A percentile compares a stretch with the other conserved stretches of the same genome.
Conservation (phyloP, 2,113 vertebrate species). For the Halichoeres trimaculatus region DNA sequence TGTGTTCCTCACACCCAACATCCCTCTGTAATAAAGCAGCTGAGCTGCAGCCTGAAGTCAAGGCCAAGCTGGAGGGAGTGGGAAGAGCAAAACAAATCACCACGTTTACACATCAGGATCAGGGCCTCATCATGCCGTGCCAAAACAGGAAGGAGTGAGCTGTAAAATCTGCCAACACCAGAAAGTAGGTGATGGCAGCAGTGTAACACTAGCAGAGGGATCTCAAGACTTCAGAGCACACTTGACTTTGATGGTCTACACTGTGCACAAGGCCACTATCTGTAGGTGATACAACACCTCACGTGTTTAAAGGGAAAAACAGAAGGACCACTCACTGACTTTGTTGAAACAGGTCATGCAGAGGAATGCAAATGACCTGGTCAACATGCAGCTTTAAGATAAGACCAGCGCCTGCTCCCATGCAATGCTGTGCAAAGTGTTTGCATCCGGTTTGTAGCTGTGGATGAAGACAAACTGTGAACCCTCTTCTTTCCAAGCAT, state of each 20-base stretch:
- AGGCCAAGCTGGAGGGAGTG: constrained; percentile 44
- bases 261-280: constrained; percentile 43
- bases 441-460: constrained; percentile 39
- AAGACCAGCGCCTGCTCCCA: constrained; percentile 19
- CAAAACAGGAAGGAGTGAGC: background rate
- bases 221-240: constrained; percentile 19
- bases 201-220: constrained; percentile 6
- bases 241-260: constrained; percentile 51
- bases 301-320: constrained; percentile 37
- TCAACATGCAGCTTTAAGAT: constrained; percentile 48
- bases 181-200: background rate
- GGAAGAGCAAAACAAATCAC: constrained; percentile 31
- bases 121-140: background rate
- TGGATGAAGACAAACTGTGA: background rate
- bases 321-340: constrained; percentile 23
- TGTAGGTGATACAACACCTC: constrained; percentile 47
- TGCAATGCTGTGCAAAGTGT: constrained; percentile 26
- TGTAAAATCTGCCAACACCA: background rate
- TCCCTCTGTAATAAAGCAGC: constrained; percentile 51
- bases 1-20: constrained; percentile 55
- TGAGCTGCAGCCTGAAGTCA: constrained; percentile 25
- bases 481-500: background rate
- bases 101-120: background rate
- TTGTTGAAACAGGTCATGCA: constrained; percentile 52
- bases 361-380: constrained; percentile 71